Base-by-base conservation (phyloP, 2,113 vertebrate species). In the Rhinopomastus cyanomelas region DNA sequence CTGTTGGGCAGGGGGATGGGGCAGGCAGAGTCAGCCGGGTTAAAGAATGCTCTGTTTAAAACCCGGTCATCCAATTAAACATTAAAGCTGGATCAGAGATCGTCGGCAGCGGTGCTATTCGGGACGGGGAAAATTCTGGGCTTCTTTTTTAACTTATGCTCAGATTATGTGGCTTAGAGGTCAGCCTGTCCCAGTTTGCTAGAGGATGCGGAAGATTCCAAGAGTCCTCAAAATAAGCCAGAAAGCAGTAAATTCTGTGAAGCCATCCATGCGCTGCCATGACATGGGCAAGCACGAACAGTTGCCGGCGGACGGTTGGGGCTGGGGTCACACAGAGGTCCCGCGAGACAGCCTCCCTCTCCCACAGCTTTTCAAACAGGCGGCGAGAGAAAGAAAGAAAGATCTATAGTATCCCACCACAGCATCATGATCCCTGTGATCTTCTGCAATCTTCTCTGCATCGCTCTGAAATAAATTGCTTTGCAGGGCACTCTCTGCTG, bases 21-120 rank as follows among this genome's bases (percentile, higher is more conserved):
- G 32, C 73, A 92, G 85, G 65, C 91, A 85, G 91, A 89, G 90
- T 90, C 89, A 85, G 73, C 39, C 26, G 83, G 82, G 94, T 96
- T 97, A 96, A 96, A 97, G 87, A 96, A 94, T 88, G 76, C 81
- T 96, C 94, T 92, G 93, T 88, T 95, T 91, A 95, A 95, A 87
- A 85, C 75, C 79, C 88, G 12, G 92, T 79, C 93, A 94, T 92
- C 87, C 86, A 92, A 92, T 94, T 91, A 71, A 86, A 95, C 92
- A 90, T 85, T 90, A 91, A 85, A 89, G 88, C 89, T 93, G 75
- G 89, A 52, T 83, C 36, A 42, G 73, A 94, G 91, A 89, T 53
- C 42, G 37, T 84, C 52, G 6, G 82, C 81, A 57, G 75, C 7
- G 20, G 67, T 75, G 91, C 48, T 62, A 59, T 84, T 72, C 11